phyloP scores from a whole-genome alignment of 2,888 invertebrate species.

The Minunthozetes semirufus region DNA sequence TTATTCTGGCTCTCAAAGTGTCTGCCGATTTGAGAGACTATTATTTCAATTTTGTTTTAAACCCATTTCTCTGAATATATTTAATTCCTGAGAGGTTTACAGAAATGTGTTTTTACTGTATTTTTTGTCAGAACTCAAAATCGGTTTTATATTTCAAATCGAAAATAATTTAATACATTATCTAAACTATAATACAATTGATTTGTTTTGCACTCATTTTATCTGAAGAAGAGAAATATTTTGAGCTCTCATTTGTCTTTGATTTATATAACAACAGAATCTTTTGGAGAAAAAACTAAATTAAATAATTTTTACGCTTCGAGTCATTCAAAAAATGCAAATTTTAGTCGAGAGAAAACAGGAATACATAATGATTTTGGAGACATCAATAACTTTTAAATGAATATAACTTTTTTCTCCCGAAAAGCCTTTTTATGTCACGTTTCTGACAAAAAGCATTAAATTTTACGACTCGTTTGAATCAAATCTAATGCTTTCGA shows the following conservation, averaged over 20 bases:
- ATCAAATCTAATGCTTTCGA: not conserved
- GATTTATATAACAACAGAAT: not conserved
- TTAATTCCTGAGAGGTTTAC: no score
- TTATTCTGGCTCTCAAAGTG: no score
- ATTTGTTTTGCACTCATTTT: not conserved
- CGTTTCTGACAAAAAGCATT: not conserved
- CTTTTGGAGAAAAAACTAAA: not conserved
- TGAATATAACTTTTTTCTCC: not conserved
- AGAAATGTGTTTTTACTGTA: no score
- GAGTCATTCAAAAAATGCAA: not conserved
- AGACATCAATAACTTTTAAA: slow-evolving; percentile 17
- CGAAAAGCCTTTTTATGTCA: not conserved
- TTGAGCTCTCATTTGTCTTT: not conserved
- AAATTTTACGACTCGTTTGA: not conserved
- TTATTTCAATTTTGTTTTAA: no score
- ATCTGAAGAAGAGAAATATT: not conserved
- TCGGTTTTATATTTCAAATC: no score
- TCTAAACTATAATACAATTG: no score
- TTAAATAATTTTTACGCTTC: slow-evolving; percentile 15
- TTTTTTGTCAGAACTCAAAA: no score
- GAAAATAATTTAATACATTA: no score
- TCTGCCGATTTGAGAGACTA: no score
- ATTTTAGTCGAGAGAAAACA: not conserved
- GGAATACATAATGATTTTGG: slow-evolving; percentile 2
- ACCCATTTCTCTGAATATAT: no score